A percentile compares a stretch with the other conserved stretches of the same genome.
Conservation (phyloP, 2,113 vertebrate species). For the Turdus rufiventris region DNA sequence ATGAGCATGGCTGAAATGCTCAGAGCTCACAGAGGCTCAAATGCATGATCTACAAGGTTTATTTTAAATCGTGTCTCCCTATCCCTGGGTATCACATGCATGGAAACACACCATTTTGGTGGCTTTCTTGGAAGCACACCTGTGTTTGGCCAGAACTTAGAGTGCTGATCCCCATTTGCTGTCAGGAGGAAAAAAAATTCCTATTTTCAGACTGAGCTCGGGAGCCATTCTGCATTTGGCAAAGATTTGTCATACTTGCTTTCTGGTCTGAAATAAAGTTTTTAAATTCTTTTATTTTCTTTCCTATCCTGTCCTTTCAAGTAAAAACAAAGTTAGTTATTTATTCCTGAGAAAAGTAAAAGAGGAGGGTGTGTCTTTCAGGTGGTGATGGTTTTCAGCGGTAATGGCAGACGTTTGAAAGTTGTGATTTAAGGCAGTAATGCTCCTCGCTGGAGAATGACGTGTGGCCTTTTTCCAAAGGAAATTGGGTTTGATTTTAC, state of each 20-base stretch:
- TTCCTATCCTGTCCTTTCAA: neutral
- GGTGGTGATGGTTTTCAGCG: neutral
- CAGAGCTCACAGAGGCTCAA: neutral
- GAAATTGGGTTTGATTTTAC: constrained; percentile 28
- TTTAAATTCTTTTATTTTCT: neutral
- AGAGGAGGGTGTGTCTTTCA: neutral
- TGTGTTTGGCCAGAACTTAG: neutral
- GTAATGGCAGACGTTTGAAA: neutral
- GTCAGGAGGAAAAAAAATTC: neutral
- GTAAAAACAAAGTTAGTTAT: neutral
- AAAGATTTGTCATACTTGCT: neutral
- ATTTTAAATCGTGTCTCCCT: neutral
- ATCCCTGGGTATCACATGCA: neutral
- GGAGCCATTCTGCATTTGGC: neutral
- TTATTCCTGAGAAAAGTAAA: neutral
- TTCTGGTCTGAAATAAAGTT: neutral
- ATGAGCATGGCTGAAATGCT: neutral
- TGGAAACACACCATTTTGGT: neutral
- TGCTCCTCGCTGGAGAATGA: neutral
- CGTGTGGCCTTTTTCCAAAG: neutral
- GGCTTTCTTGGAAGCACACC: neutral
- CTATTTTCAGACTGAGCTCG: neutral
- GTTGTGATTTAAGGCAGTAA: constrained; percentile 8
- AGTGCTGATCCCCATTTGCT: neutral
- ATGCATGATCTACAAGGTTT: neutral